phyloP scores from a whole-genome alignment of 2,113 vertebrate species.

The Psophia crepitans region DNA sequence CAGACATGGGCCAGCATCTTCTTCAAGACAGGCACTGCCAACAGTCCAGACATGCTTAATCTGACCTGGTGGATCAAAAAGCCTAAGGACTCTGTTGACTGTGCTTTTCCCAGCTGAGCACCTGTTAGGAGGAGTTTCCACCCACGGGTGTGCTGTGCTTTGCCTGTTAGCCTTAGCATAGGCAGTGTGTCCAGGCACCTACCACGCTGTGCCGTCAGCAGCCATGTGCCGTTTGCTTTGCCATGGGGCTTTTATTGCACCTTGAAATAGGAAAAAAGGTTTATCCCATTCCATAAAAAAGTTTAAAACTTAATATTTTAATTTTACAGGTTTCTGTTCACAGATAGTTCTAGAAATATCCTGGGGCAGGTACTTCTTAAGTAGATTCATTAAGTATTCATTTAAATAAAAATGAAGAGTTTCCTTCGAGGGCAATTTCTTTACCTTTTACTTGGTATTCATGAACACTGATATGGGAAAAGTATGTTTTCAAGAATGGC shows the following conservation, averaged over 20 bases:
- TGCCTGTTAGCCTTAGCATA: neutral
- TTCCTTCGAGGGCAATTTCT: conserved; percentile 4
- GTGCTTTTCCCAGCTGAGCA: neutral
- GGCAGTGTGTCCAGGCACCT: neutral
- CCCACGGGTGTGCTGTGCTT: neutral
- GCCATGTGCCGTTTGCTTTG: neutral
- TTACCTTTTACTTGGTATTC: conserved; percentile 20
- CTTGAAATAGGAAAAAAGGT: neutral
- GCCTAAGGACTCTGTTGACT: neutral
- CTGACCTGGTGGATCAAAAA: neutral
- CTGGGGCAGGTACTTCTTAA: neutral
- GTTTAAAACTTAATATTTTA: conserved; percentile 21
- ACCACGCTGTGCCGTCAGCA: rapidly evolving
- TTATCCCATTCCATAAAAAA: conserved; percentile 4
- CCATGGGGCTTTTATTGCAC: neutral
- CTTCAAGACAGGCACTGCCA: neutral
- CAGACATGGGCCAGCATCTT: neutral
- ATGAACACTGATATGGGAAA: neutral
- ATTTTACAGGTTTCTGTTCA: conserved; percentile 22
- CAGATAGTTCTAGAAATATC: conserved; percentile 23
- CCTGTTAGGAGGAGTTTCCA: neutral
- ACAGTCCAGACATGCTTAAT: neutral
- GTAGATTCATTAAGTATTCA: conserved; percentile 38
- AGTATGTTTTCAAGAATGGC: neutral
- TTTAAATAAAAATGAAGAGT: conserved; percentile 45